Conservation (phyloP, 2,113 vertebrate species). For the Centropristis striata region DNA sequence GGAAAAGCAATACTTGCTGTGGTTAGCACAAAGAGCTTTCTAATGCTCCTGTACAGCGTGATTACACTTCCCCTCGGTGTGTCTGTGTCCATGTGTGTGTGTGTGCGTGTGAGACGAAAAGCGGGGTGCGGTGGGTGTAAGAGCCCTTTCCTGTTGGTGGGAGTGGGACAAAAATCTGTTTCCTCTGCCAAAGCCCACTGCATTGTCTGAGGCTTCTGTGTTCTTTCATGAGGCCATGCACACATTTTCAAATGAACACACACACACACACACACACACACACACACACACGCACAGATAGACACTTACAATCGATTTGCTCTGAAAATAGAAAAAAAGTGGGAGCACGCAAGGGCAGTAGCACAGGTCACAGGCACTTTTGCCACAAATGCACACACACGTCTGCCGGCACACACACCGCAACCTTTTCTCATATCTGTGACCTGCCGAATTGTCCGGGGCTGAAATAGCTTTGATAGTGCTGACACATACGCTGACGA, state of each 20-base stretch:
- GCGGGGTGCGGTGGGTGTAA: constrained; percentile 74
- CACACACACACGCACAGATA: constrained; percentile 20
- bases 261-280: too few species aligned
- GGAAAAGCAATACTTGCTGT: constrained; percentile 49
- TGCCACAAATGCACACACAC: constrained; percentile 22
- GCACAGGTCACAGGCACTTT: constrained; percentile 39
- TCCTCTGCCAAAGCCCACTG: constrained; percentile 77
- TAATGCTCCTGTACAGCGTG: constrained; percentile 55
- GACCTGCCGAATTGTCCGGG: constrained; percentile 51
- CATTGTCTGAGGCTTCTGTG: constrained; percentile 77
- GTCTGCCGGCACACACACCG: constrained; percentile 6
- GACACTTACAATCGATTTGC: constrained; percentile 54
- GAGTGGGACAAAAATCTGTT: constrained; percentile 83
- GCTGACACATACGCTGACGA: constrained; percentile 68
- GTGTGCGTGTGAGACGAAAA: constrained; percentile 55
- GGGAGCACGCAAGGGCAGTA: constrained; percentile 50
- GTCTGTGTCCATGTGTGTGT: not conserved
- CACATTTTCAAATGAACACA: too few species aligned
- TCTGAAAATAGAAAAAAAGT: constrained; percentile 74
- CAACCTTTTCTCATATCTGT: constrained; percentile 69
- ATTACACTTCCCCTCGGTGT: constrained; percentile 57
- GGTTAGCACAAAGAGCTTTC: constrained; percentile 59
- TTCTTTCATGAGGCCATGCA: constrained; percentile 59
- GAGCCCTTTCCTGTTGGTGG: constrained; percentile 83
- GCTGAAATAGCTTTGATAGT: constrained; percentile 78